Conservation (phyloP, 2,888 invertebrate genomes). For the Ellobium chinense region DNA sequence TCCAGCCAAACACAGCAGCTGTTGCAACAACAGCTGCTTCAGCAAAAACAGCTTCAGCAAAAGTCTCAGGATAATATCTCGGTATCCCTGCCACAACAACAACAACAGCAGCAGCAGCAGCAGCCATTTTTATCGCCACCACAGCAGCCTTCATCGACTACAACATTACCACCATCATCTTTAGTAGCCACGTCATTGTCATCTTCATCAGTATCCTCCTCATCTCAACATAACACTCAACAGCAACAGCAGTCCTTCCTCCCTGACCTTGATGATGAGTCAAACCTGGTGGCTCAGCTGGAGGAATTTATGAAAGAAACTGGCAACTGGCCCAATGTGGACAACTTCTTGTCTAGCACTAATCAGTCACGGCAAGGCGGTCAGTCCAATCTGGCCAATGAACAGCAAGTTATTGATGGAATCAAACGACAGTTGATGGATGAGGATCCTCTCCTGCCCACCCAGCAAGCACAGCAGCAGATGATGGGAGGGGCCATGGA, state of each 20-base stretch:
- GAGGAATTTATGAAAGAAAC: conserved; percentile 68
- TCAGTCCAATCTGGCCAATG: conserved; percentile 78
- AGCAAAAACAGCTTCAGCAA: conserved; percentile 15
- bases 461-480: conserved; percentile 11
- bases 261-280: conserved; percentile 58
- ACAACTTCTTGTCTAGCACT: conserved; percentile 58
- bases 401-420: conserved; percentile 91
- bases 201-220: conserved; percentile 20
- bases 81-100: conserved; percentile 10
- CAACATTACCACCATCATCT: conserved; percentile 24
- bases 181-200: conserved; percentile 27
- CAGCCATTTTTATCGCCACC: conserved; percentile 31
- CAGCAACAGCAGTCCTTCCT: conserved; percentile 18
- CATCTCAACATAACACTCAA: conserved; percentile 20
- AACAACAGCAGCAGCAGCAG: conserved; percentile 33
- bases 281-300: conserved; percentile 62
- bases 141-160: conserved; percentile 40
- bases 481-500: background rate
- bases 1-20: conserved; percentile 33
- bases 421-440: conserved; percentile 95
- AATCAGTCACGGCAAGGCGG: conserved; percentile 13
- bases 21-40: conserved; percentile 10
- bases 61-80: conserved; percentile 3
- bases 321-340: conserved; percentile 60
- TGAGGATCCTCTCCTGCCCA: conserved; percentile 61